Conservation (phyloP, 2,113 vertebrate species). For the Rhinoderma darwinii region DNA sequence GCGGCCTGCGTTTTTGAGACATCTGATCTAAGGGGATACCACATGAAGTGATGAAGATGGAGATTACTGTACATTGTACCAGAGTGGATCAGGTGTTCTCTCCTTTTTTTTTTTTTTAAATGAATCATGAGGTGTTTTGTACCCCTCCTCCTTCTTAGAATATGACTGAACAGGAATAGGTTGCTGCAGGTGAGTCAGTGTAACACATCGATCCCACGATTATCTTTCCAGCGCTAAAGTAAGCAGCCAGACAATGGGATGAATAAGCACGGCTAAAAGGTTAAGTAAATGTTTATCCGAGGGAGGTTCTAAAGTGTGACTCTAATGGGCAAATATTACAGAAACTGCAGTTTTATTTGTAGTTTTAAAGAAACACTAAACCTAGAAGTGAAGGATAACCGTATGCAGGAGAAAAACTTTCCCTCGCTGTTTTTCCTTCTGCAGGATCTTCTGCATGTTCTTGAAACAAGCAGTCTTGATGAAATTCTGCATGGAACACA, state of each 20-base stretch:
- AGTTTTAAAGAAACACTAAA: too few species aligned
- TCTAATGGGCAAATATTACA: neutral
- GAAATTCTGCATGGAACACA: too few species aligned
- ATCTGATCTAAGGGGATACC: too few species aligned
- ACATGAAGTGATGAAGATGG: neutral
- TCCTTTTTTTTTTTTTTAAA: too few species aligned
- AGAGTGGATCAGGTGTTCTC: neutral
- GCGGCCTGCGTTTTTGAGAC: too few species aligned
- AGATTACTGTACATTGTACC: neutral
- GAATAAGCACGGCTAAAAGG: slow-evolving; percentile 38
- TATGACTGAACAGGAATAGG: neutral
- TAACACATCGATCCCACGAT: neutral
- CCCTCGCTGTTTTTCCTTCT: too few species aligned
- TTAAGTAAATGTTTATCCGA: slow-evolving; percentile 47
- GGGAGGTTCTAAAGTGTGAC: slow-evolving; percentile 6
- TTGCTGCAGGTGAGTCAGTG: neutral
- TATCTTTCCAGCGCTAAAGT: neutral
- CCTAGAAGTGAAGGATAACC: too few species aligned
- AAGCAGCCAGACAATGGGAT: slow-evolving; percentile 1
- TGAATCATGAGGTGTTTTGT: neutral
- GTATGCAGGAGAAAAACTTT: too few species aligned
- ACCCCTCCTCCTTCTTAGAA: neutral
- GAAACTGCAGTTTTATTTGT: too few species aligned
- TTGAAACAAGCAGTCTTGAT: too few species aligned
- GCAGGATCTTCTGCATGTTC: too few species aligned